Base-by-base conservation (phyloP, 2,113 vertebrate species). In the Labeo rohita region DNA sequence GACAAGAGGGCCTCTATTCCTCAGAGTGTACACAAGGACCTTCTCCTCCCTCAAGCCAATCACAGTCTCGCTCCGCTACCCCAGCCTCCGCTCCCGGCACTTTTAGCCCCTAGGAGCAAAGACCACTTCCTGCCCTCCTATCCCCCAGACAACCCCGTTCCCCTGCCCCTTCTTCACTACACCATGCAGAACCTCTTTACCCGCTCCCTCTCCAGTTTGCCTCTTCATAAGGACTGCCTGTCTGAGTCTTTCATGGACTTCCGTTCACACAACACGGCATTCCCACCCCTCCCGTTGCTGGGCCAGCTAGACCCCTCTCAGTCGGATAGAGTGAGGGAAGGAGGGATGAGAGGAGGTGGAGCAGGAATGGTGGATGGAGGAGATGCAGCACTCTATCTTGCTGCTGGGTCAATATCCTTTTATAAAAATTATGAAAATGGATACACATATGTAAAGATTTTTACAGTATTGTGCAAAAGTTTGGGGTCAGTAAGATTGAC, bases 121-220 rank as follows among this genome's bases (percentile, higher is more conserved):
- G 93, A 94, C 21, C 86, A 90, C 47, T 89, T 92, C 74, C 88
- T 86, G 0, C 88, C 91, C 21, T 91, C 92, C 21, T 93, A 23
- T 81, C 90, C 2, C 89, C 91, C 8, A 86, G 91, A 2, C 86
- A 93, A 34, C 83, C 91, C 11, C 84, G 89, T 89, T 63, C 92
- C 87, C 16, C 91, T 94, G 39, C 95, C 94, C 0, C 89, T 95
- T 13, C 92, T 95, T 56, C 95, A 95, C 88, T 95, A 95, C 91
- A 95, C 95, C 89, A 95, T 96, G 95, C 95, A 96, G 92, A 94
- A 95, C 73, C 93, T 96, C 76, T 96, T 96, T 87, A 93, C 95
- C 15, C 93, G 95, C 52, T 94, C 93, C 0, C 92, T 94, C 2
- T 92, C 92, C 87, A 93, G 90, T 84, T 87, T 93, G 23, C 88